These are phyloP conservation scores for Corvus moneduloides DNA, from an alignment of 2,113 vertebrate species.

Conservation along the genomic window DNA sequence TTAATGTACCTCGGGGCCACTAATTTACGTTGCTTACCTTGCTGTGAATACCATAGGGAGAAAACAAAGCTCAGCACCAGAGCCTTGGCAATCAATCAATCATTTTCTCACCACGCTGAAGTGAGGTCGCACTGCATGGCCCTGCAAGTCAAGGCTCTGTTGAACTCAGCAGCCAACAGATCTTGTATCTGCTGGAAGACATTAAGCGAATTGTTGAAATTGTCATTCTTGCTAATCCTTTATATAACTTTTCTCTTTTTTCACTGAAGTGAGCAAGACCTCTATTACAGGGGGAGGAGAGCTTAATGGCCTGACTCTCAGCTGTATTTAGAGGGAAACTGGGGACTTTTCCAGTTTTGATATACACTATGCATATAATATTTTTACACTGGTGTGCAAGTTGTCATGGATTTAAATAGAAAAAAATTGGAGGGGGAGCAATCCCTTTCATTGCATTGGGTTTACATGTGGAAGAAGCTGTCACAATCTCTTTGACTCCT, in stretches of 20 bases:
- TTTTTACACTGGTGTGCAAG: background rate
- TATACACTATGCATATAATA: background rate
- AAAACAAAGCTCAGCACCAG: background rate
- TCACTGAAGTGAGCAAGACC: background rate
- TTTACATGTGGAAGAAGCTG: background rate
- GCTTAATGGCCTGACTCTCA: background rate
- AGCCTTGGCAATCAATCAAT: background rate
- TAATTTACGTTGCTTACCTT: background rate
- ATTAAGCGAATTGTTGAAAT: background rate
- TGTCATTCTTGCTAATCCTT: background rate
- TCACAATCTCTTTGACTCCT: background rate
- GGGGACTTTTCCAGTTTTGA: background rate
- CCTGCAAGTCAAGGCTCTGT: background rate
- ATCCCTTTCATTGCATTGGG: background rate
- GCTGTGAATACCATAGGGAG: background rate
- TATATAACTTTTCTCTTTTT: background rate
- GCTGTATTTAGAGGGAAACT: background rate
- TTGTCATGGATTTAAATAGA: background rate
- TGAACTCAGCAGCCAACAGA: background rate
- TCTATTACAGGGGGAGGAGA: background rate
- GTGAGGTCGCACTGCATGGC: background rate
- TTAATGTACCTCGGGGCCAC: background rate
- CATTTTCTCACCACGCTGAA: background rate
- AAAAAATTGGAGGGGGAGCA: background rate
- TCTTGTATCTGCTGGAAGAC: background rate